Percentiles rank a stretch among this genome's conserved stretches.
phyloP scores from a whole-genome alignment of 2,888 invertebrate genomes.

The Orchesellides sinensis region DNA sequence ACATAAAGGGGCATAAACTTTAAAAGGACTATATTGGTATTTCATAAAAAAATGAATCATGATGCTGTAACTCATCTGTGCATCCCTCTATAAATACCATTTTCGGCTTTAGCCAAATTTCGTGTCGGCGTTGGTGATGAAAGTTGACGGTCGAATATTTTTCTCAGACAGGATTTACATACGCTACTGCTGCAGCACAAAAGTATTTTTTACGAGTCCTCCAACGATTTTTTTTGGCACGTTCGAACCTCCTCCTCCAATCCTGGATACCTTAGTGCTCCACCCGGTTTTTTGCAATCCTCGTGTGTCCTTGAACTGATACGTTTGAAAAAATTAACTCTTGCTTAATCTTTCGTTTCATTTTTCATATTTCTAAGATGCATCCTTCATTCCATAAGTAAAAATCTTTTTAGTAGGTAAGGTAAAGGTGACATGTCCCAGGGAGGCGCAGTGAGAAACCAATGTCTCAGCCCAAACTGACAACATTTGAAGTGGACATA shows the following conservation, averaged over 20 bases:
- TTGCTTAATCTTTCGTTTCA: too few relatives aligned
- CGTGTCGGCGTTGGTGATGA: conserved; percentile 45
- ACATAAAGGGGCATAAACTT: too few relatives aligned
- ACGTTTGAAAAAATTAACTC: background rate
- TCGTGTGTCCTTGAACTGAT: conserved; percentile 53
- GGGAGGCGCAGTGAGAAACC: too few relatives aligned
- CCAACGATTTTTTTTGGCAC: conserved; percentile 1
- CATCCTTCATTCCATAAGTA: background rate
- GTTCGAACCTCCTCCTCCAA: conserved; percentile 54
- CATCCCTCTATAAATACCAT: conserved; percentile 43
- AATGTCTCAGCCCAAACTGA: too few relatives aligned
- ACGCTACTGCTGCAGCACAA: conserved; percentile 1
- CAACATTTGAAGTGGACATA: too few relatives aligned
- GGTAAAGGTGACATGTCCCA: too few relatives aligned
- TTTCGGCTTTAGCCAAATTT: conserved; percentile 33
- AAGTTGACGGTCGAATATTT: conserved; percentile 47
- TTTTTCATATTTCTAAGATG: background rate
- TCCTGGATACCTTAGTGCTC: conserved; percentile 56
- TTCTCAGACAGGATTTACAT: conserved; percentile 36
- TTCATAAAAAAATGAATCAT: background rate
- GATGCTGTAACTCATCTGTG: conserved; percentile 30
- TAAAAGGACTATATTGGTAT: too few relatives aligned
- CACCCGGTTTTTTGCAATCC: conserved; percentile 61
- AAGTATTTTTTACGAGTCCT: conserved; percentile 3
- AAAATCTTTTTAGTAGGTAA: too few relatives aligned